Conservation (phyloP, 1,140 invertebrate species). For the Drosophila novamexicana region DNA sequence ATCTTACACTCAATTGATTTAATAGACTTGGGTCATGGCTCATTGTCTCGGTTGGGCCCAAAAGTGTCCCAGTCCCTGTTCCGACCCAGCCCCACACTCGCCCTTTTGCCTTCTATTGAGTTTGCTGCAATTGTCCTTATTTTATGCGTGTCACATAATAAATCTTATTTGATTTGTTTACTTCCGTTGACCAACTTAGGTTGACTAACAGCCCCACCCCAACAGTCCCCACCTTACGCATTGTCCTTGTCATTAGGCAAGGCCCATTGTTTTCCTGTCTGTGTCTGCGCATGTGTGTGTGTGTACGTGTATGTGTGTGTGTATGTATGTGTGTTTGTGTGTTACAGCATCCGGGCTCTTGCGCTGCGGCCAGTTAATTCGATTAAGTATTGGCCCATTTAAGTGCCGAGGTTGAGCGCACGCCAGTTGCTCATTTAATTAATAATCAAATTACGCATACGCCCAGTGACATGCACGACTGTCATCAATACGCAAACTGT, state of each 20-base stretch:
- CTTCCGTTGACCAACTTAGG: slow-evolving; percentile 49
- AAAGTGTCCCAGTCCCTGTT: slow-evolving; percentile 4
- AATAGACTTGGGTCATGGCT: slow-evolving; percentile 63
- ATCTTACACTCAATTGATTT: slow-evolving; percentile 83
- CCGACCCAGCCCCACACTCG: slow-evolving; percentile 1
- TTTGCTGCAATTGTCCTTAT: slow-evolving; percentile 53
- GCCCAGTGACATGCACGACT: slow-evolving; percentile 51
- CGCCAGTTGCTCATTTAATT: slow-evolving; percentile 65
- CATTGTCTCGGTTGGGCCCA: slow-evolving; percentile 37
- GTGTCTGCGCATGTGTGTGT: not conserved
- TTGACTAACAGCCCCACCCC: slow-evolving; percentile 3
- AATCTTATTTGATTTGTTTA: slow-evolving; percentile 83
- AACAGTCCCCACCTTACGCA: slow-evolving; percentile 31
- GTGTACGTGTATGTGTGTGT: not conserved
- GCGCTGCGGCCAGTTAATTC: slow-evolving; percentile 52
- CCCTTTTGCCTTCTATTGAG: not conserved
- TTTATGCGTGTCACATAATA: slow-evolving; percentile 83
- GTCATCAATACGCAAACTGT: slow-evolving; percentile 16
- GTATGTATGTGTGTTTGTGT: slow-evolving; percentile 3
- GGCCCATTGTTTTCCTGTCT: slow-evolving; percentile 60
- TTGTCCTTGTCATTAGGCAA: slow-evolving; percentile 62
- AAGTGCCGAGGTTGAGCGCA: slow-evolving; percentile 33
- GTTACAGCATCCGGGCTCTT: slow-evolving; percentile 27
- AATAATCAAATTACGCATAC: slow-evolving; percentile 82
- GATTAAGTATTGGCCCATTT: slow-evolving; percentile 68